Conservation (phyloP, 2,888 invertebrate species). For the Caenorhabditis wallacei region DNA sequence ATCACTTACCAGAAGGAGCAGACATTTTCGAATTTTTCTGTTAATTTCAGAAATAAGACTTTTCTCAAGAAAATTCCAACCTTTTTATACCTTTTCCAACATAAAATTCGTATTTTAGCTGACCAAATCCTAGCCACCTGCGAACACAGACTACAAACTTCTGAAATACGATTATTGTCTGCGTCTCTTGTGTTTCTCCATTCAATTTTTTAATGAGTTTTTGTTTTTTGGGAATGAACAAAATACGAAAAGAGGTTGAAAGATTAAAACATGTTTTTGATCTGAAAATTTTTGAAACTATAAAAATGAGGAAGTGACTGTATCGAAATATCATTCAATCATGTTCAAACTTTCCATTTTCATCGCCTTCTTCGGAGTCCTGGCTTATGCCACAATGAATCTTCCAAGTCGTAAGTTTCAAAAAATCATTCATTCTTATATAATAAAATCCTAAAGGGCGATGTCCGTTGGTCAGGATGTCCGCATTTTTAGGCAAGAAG, state of each 20-base stretch:
- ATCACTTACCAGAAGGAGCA: constrained; percentile 12
- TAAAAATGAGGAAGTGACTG: not conserved
- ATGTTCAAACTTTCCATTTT: constrained; percentile 29
- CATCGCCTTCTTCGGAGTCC: not conserved
- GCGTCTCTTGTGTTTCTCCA: constrained; percentile 18
- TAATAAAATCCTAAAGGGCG: no score
- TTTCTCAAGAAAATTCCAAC: no score
- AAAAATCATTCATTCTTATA: not conserved
- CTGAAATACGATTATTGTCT: constrained; percentile 28
- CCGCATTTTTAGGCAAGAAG: no score
- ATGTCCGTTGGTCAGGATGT: no score
- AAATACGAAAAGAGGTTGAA: constrained; percentile 3
- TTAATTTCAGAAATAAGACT: no score
- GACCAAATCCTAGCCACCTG: constrained; percentile 19
- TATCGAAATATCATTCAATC: not conserved
- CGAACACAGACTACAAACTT: not conserved
- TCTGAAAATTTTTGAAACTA: constrained; percentile 1
- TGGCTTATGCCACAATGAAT: constrained; percentile 23
- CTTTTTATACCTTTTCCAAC: not conserved
- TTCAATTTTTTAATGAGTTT: constrained; percentile 1
- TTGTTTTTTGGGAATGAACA: constrained; percentile 1
- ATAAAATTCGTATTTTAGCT: constrained; percentile 24
- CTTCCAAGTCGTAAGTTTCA: constrained; percentile 18
- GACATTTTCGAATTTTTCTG: constrained; percentile 6
- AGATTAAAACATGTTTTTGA: constrained; percentile 10